Evolutionary conservation across 2,888 invertebrate genomes (phyloP).

Genomic region (Drosophila demipolita): DNA sequence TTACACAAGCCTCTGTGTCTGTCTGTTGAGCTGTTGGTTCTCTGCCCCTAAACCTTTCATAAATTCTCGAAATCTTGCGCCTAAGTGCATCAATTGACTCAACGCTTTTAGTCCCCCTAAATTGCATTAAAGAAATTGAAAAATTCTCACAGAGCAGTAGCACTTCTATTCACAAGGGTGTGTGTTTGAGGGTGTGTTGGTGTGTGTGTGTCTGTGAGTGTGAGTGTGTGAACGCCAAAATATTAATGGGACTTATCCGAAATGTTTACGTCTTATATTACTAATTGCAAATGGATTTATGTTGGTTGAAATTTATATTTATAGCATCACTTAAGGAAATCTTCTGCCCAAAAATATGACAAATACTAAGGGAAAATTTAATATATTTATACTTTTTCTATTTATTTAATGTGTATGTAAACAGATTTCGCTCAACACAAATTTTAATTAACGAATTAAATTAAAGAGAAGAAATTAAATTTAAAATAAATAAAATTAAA

Average conservation of each 20-base stretch:
- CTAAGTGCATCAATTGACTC: slow-evolving; percentile 73
- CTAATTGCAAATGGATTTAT: slow-evolving; percentile 11
- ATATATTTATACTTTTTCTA: not conserved
- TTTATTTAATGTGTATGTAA: not conserved
- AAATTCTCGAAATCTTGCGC: slow-evolving; percentile 39
- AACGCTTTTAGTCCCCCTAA: slow-evolving; percentile 38
- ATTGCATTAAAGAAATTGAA: slow-evolving; percentile 64
- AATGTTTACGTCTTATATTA: not conserved
- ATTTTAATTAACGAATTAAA: not conserved
- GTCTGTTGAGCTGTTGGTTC: slow-evolving; percentile 8
- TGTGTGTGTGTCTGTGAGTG: not conserved
- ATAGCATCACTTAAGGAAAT: not conserved
- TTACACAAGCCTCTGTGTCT: slow-evolving; percentile 54
- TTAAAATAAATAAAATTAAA: not conserved
- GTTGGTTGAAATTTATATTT: not conserved
- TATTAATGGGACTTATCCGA: not conserved
- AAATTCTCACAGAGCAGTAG: slow-evolving; percentile 9
- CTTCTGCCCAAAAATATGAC: not conserved
- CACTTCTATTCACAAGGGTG: not conserved
- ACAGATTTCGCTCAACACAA: not conserved
- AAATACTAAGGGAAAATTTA: not conserved
- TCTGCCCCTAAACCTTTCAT: slow-evolving; percentile 26
- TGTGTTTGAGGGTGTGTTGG: not conserved
- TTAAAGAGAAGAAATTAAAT: not conserved
- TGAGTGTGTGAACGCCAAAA: not conserved